Evolutionary conservation across 2,888 invertebrate species (phyloP), one percentile per base, ranked within the genome.

Genomic region (Chrysopilus asiliformis): DNA sequence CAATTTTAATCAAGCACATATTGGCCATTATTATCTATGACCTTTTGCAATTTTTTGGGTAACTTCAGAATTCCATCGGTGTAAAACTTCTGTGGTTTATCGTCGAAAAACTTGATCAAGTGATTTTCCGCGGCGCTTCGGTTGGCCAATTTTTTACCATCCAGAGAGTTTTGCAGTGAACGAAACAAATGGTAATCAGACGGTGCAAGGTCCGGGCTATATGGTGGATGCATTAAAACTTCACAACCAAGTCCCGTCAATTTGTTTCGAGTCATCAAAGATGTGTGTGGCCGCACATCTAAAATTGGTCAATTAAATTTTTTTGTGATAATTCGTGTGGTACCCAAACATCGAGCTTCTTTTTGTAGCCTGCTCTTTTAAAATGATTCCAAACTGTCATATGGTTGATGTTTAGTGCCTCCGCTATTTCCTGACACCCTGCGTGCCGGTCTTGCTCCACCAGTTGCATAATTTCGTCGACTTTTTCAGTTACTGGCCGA

Each of bases 191-290:
- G n/a, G n/a, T n/a, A n/a, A n/a, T n/a, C n/a, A n/a, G n/a, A n/a
- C n/a, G n/a, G n/a, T n/a, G n/a, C n/a, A n/a, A n/a, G n/a, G n/a
- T n/a, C n/a, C n/a, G n/a, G n/a, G n/a, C n/a, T n/a, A n/a, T n/a
- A n/a, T n/a, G n/a, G n/a, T n/a, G n/a, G n/a, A n/a, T 49, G 45
- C 39, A 41, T 38, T 17, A 45, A 40, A 46, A 48, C 45, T 32
- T 47, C 45, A 45, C 45, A 48, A 36, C 46, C 45, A 39, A 49
- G 41, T 41, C 48, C 43, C 33, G 34, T 16, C 18, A 49, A 34
- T 38, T 51, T 48, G 33, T 50, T 38, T 13, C 43, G 46, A 30
- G 45, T 46, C 43, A 34, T 19, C 22, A 36, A 19, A 34, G 27
- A 39, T 27, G 34, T 32, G 36, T 39, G 39, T 31, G 33, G 36